phyloP scores from a whole-genome alignment of 2,113 vertebrate genomes.

The Beaufortia kweichowensis region DNA sequence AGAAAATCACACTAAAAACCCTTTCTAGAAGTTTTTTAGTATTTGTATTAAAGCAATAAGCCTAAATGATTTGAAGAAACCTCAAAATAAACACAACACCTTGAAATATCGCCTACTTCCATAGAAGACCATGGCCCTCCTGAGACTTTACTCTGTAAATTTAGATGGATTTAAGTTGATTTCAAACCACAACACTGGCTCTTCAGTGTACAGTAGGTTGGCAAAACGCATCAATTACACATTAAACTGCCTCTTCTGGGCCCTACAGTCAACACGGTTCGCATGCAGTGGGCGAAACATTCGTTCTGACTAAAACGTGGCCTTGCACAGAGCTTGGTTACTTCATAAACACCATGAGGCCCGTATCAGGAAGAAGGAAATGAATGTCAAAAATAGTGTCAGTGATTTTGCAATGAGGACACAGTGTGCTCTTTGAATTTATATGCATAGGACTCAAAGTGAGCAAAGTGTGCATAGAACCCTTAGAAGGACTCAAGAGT shows the following conservation, averaged over 20 bases:
- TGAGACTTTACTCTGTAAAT: conserved; percentile 64
- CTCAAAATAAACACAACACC: background rate
- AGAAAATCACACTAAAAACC: no score
- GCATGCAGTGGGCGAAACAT: conserved; percentile 42
- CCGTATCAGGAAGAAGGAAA: conserved; percentile 36
- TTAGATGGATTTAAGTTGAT: conserved; percentile 49
- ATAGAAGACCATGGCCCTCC: conserved; percentile 49
- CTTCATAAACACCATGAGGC: conserved; percentile 33
- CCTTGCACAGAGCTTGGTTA: background rate
- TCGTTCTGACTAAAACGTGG: background rate
- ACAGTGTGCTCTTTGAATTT: conserved; percentile 23
- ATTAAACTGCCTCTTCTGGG: conserved; percentile 24
- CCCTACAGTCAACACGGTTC: conserved; percentile 28
- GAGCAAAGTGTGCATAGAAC: no score
- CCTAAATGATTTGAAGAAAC: conserved; percentile 47
- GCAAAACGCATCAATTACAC: conserved; percentile 43
- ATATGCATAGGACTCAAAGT: background rate
- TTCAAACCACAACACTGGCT: conserved; percentile 39
- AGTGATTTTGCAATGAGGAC: conserved; percentile 34
- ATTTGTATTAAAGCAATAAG: conserved; percentile 52
- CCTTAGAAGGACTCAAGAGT: no score
- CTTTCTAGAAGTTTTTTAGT: no score
- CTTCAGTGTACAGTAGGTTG: conserved; percentile 33
- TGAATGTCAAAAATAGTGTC: conserved; percentile 40
- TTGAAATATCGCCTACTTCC: no score